Percentiles rank a stretch among this genome's conserved stretches.
These are phyloP conservation scores for Trinorchestia longiramus DNA, from an alignment of 1,140 invertebrate genomes.

Conservation along the genomic window DNA sequence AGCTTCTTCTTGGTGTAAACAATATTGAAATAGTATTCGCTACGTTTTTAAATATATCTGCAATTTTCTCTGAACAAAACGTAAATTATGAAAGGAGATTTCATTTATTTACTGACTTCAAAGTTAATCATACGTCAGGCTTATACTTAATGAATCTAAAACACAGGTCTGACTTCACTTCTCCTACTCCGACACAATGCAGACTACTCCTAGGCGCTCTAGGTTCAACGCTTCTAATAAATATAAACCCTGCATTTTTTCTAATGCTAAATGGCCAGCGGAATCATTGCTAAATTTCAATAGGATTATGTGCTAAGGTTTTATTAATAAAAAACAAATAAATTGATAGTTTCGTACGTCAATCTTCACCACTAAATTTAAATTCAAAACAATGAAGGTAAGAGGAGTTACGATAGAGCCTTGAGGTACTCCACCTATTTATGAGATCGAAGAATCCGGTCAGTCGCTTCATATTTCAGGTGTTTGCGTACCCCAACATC, in stretches of 20 bases:
- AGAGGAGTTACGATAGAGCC: not conserved
- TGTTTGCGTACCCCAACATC: conserved; percentile 17
- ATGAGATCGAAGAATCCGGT: conserved; percentile 4
- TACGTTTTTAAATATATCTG: too few species aligned
- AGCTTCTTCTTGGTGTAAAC: too few species aligned
- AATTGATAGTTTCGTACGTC: not conserved
- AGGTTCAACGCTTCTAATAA: not conserved
- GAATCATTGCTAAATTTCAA: not conserved
- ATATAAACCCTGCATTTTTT: not conserved
- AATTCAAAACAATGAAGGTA: not conserved
- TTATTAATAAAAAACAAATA: not conserved
- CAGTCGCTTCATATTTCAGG: conserved; percentile 29
- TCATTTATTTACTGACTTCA: too few species aligned
- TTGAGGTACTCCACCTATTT: not conserved
- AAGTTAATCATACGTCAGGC: too few species aligned
- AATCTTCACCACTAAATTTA: not conserved
- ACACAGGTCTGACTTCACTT: too few species aligned
- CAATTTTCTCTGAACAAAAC: too few species aligned
- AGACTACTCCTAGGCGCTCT: too few species aligned
- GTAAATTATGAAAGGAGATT: too few species aligned
- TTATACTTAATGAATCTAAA: too few species aligned
- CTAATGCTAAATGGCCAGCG: too few species aligned
- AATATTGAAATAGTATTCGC: too few species aligned
- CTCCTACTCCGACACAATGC: too few species aligned
- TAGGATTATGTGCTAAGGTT: not conserved